Conservation (phyloP, 2,113 vertebrate species). For the Sprattus sprattus region DNA sequence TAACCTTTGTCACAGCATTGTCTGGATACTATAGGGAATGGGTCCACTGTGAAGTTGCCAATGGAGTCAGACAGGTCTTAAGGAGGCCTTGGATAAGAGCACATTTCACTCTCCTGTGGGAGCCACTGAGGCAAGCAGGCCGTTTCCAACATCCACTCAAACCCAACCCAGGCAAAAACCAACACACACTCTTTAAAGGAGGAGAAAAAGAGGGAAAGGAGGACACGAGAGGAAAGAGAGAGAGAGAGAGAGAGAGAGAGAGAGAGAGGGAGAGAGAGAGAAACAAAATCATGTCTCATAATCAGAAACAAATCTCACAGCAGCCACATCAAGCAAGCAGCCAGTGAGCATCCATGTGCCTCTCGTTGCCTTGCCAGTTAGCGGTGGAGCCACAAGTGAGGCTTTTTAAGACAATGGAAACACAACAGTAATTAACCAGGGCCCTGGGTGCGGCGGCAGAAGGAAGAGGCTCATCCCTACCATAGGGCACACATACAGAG, state of each 20-base stretch:
- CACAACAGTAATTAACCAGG: slow-evolving; percentile 61
- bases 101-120: slow-evolving; percentile 45
- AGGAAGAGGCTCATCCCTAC: slow-evolving; percentile 1
- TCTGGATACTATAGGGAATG: background rate
- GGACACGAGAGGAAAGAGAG: slow-evolving; percentile 28
- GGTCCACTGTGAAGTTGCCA: background rate
- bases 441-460: slow-evolving; percentile 54
- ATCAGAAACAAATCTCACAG: slow-evolving; percentile 62
- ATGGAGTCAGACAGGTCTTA: background rate
- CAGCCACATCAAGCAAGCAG: slow-evolving; percentile 64
- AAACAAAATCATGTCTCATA: slow-evolving; percentile 64
- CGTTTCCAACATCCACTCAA: slow-evolving; percentile 34
- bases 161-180: slow-evolving; percentile 48
- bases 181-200: slow-evolving; percentile 43
- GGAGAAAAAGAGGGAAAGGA: slow-evolving; percentile 25
- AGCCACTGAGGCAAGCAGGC: slow-evolving; percentile 50
- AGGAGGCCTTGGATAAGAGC: background rate
- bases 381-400: slow-evolving; percentile 58
- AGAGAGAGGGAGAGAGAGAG: slow-evolving; percentile 45
- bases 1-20: background rate
- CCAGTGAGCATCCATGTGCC: slow-evolving; percentile 56
- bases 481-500: background rate
- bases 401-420: slow-evolving; percentile 64
- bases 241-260: slow-evolving; percentile 36
- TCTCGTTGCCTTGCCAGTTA: slow-evolving; percentile 58